Evolutionary conservation across 1,140 invertebrate genomes (phyloP).

Genomic region (Helicoverpa zea): DNA sequence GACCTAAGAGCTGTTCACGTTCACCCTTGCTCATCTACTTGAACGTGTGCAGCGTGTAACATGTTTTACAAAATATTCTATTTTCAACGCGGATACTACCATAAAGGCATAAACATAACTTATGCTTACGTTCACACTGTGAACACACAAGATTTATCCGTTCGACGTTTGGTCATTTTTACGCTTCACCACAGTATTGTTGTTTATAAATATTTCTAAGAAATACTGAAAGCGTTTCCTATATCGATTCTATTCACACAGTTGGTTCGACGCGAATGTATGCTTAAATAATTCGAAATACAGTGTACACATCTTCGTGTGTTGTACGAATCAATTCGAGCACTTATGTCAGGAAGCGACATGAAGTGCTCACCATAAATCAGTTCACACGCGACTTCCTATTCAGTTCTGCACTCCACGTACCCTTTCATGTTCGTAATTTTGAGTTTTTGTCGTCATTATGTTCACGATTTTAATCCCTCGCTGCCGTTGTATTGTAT

Average conservation of each 20-base stretch:
- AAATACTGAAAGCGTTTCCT: constrained; percentile 10
- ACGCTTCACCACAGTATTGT: constrained; percentile 2
- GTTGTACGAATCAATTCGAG: constrained; percentile 26
- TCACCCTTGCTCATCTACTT: background rate
- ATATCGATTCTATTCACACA: constrained; percentile 19
- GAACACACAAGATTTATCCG: constrained; percentile 14
- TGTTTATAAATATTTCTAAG: constrained; percentile 11
- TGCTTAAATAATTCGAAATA: constrained; percentile 7
- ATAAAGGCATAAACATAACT: background rate
- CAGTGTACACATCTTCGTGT: constrained; percentile 10
- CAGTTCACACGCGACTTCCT: constrained; percentile 36
- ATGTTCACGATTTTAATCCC: constrained; percentile 23
- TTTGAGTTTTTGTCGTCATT: constrained; percentile 16
- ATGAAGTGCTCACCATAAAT: constrained; percentile 27
- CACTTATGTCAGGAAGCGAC: constrained; percentile 28
- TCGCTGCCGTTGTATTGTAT: background rate
- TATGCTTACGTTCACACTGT: background rate
- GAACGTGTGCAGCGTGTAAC: background rate
- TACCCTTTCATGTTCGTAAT: constrained; percentile 16
- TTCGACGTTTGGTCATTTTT: constrained; percentile 3
- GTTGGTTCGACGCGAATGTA: background rate
- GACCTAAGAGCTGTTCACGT: background rate
- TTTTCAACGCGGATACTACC: constrained; percentile 7
- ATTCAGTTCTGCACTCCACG: constrained; percentile 7
- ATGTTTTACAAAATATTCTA: constrained; percentile 23